phyloP scores from a whole-genome alignment of 2,113 vertebrate genomes.

The Sphaerodactylus townsendi region DNA sequence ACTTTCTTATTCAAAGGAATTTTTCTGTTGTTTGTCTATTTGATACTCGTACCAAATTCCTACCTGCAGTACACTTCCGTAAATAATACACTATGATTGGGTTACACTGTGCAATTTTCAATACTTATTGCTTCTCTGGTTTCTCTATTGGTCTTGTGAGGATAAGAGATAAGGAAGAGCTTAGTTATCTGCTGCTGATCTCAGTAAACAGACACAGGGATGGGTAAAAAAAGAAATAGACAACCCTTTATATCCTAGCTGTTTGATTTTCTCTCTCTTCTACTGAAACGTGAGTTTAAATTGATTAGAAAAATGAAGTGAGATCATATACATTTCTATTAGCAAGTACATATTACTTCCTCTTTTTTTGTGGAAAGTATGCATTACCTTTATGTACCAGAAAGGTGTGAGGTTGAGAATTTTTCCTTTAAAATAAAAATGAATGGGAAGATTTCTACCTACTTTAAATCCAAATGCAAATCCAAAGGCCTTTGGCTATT shows the following conservation, averaged over 20 bases:
- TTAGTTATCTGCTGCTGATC: constrained; percentile 11
- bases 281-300: constrained; percentile 28
- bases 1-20: background rate
- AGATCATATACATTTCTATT: background rate
- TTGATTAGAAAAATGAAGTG: constrained; percentile 6
- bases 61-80: background rate
- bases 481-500: background rate
- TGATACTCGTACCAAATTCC: constrained; percentile 2
- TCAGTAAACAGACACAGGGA: background rate
- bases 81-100: background rate
- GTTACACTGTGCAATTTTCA: constrained; percentile 22
- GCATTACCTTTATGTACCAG: background rate
- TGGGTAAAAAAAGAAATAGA: background rate
- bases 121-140: background rate
- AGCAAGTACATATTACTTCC: constrained; percentile 22
- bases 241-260: background rate
- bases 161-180: background rate
- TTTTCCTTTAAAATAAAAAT: constrained; percentile 35
- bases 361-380: constrained; percentile 25
- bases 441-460: constrained; percentile 27
- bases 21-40: constrained; percentile 14
- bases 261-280: constrained; percentile 18
- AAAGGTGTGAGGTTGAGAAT: constrained; percentile 11
- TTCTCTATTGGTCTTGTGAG: constrained; percentile 18
- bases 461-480: background rate